Evolutionary conservation across 2,797 vertebrate genomes (phyloP).

Genomic region (Hippopotamyrus pictus): DNA sequence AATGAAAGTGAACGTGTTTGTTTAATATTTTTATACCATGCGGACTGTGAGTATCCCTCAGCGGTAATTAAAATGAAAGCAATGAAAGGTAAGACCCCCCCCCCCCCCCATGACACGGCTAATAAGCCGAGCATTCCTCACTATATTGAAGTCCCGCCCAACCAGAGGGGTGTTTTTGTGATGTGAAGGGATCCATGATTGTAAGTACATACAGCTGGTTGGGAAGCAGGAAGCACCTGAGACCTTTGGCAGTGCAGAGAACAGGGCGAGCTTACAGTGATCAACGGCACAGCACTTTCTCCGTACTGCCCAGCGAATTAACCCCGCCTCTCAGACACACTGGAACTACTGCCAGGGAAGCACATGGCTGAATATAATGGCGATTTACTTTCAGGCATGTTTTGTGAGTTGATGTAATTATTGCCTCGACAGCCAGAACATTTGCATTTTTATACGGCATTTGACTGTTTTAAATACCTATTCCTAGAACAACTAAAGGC

Average conservation of each 20-base stretch:
- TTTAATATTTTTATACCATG: background rate
- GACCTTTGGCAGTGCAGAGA: background rate
- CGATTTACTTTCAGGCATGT: background rate
- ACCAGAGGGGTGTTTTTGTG: background rate
- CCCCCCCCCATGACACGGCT: background rate
- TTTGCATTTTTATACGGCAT: background rate
- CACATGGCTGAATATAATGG: background rate
- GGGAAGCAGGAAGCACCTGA: background rate
- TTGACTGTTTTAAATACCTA: background rate
- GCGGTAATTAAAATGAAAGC: conserved; percentile 1
- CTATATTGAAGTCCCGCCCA: background rate
- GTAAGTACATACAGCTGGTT: background rate
- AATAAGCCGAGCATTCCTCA: background rate
- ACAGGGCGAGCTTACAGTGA: background rate
- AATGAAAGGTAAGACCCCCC: background rate
- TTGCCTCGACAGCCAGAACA: background rate
- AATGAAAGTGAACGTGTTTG: background rate
- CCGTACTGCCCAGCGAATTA: background rate
- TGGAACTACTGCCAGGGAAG: background rate
- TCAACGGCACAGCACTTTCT: background rate
- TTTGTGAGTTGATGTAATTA: background rate
- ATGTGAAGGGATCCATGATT: background rate
- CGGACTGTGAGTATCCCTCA: background rate
- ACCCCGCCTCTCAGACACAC: background rate
- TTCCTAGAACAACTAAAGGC: background rate